Evolutionary conservation across 2,113 vertebrate species (phyloP), one percentile per base, ranked within the genome.

Genomic region (Chaetodon trifascialis): DNA sequence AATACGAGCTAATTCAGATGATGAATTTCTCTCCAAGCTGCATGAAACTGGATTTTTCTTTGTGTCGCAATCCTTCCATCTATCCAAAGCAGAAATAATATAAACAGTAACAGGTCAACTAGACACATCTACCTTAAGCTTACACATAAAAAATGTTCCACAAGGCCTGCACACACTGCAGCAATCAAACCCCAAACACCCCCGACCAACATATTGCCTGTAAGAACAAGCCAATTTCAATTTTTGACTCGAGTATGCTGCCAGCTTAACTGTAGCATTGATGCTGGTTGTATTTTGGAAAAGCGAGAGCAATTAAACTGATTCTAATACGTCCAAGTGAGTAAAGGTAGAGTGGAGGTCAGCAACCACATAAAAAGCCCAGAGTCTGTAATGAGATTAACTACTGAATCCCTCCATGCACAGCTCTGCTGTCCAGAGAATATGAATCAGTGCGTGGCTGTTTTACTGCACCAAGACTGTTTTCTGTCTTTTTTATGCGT

Each of bases 391-490:
- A 89, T 82, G 60, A 93, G 85, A 90, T 90, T 78, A 82, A 88
- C 83, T 66, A 80, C 70, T 87, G 84, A 78, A 87, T 84, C 69
- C 58, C 25, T 79, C 36, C 65, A 8, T 68, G n/a, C 51, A 54
- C 46, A 55, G 52, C 62, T 77, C 71, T 62, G 44, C 65, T 70
- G 80, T 79, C 76, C 82, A 67, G 73, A 86, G 80, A 74, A 85
- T 62, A 89, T 90, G 76, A 88, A 89, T 89, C 88, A 89, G 66
- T 79, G 49, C 79, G 83, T 79, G 79, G 76, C 76, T 89, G 73
- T 77, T 94, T 92, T 82, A 92, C 76, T 70, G 70, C 68, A 67
- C 67, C 44, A 23, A 73, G 40, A 71, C 86, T 73, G 56, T 79
- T 86, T 86, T 89, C 62, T 84, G 46, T 75, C 44, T 69, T 83